phyloP scores from a whole-genome alignment of 2,888 invertebrate species.

The Epicampocera succincta region DNA sequence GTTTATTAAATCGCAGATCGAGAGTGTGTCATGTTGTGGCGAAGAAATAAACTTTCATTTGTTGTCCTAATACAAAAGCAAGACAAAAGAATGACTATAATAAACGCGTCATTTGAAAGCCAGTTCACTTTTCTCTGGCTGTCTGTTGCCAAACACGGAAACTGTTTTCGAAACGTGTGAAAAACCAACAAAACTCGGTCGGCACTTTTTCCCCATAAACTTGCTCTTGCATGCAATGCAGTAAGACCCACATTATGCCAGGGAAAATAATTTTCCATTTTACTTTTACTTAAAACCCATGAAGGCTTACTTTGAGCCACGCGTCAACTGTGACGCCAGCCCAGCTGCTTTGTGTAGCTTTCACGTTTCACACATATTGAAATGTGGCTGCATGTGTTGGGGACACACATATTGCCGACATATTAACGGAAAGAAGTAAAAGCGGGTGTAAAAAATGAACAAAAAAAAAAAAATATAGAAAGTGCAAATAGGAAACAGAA shows the following conservation, averaged over 20 bases:
- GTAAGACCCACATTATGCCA: constrained; percentile 51
- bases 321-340: neutral
- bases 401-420: neutral
- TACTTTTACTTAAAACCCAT: constrained; percentile 30
- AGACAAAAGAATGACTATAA: constrained; percentile 33
- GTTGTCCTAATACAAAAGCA: constrained; percentile 20
- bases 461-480: constrained; percentile 7
- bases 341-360: constrained; percentile 1
- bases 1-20: neutral
- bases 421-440: constrained; percentile 23
- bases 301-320: constrained; percentile 8
- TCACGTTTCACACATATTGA: constrained; percentile 24
- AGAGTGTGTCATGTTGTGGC: neutral
- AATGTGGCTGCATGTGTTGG: constrained; percentile 35
- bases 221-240: constrained; percentile 2
- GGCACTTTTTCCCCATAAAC: constrained; percentile 15
- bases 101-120: constrained; percentile 9
- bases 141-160: constrained; percentile 36
- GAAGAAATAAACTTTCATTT: constrained; percentile 27
- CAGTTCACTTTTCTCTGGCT: neutral
- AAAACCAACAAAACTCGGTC: constrained; percentile 55
- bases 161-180: constrained; percentile 60
- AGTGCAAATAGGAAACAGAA: constrained; percentile 48
- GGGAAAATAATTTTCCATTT: constrained; percentile 35
- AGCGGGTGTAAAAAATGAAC: constrained; percentile 55